These are phyloP conservation scores for Xyliphius kryptos DNA, from an alignment of 2,113 vertebrate genomes.

Conservation along the genomic window DNA sequence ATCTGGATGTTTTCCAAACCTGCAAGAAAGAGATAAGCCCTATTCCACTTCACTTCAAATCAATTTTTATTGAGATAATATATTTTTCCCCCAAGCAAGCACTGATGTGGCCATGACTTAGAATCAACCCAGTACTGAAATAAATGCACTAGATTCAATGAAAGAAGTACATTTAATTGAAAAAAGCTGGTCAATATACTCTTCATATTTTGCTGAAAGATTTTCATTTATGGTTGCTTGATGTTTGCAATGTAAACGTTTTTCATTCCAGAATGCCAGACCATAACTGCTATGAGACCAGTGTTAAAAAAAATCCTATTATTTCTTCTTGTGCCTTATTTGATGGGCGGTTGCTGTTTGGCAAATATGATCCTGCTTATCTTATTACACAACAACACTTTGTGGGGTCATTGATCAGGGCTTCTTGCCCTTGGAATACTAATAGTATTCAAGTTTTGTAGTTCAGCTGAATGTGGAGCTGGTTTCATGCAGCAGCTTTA, in stretches of 20 bases:
- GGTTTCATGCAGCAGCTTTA: constrained; percentile 40
- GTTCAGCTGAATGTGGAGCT: constrained; percentile 4
- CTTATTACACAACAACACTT: no score
- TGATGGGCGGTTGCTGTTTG: no score
- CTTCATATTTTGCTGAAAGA: constrained; percentile 50
- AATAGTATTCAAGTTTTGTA: constrained; percentile 4
- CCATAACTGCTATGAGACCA: no score
- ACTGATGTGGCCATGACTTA: constrained; percentile 50
- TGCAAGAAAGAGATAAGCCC: constrained; percentile 40
- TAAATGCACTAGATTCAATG: no score
- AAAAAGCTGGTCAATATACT: constrained; percentile 57
- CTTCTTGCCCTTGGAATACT: no score
- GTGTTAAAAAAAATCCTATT: no score
- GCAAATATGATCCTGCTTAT: no score
- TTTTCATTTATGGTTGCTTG: constrained; percentile 63
- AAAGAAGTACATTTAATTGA: no score
- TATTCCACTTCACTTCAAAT: constrained; percentile 41
- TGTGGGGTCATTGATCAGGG: no score
- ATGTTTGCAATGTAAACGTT: constrained; percentile 45
- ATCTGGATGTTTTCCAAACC: constrained; percentile 30
- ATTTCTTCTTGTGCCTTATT: no score
- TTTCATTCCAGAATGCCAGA: background rate
- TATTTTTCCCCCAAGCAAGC: constrained; percentile 49
- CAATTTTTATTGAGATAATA: constrained; percentile 52
- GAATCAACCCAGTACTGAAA: constrained; percentile 58